A percentile compares a stretch with the other conserved stretches of the same genome.
Evolutionary conservation across 2,113 vertebrate genomes (phyloP).

Genomic region (Amazona guildingii): DNA sequence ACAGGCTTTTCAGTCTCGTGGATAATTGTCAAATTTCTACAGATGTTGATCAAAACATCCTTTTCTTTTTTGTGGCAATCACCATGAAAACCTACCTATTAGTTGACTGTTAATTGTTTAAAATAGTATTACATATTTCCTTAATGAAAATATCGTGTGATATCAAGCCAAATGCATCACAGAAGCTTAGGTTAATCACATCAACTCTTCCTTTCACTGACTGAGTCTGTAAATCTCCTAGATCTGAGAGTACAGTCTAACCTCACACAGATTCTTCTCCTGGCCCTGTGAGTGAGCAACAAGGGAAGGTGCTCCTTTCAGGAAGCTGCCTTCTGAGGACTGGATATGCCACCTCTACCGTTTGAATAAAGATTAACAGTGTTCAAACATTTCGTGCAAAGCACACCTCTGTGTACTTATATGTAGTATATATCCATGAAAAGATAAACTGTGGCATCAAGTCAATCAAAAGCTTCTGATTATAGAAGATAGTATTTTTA

Average conservation of each 20-base stretch:
- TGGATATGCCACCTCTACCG: neutral
- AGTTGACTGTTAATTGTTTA: neutral
- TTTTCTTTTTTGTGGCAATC: neutral
- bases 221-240: constrained; percentile 8
- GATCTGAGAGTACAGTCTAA: constrained; percentile 26
- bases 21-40: neutral
- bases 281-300: neutral
- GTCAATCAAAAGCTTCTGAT: neutral
- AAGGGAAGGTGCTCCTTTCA: neutral
- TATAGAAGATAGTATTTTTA: neutral
- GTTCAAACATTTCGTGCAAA: neutral
- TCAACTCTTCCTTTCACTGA: constrained; percentile 24
- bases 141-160: constrained; percentile 15
- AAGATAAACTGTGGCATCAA: neutral
- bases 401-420: neutral
- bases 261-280: neutral
- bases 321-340: neutral
- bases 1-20: neutral
- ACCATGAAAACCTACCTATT: neutral
- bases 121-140: neutral
- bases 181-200: constrained; percentile 35
- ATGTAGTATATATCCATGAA: neutral
- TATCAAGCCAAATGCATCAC: constrained; percentile 27
- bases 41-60: neutral
- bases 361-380: neutral